Evolutionary conservation across 2,797 vertebrate genomes (phyloP).

Genomic region (Sternarchorhynchus goeldii): DNA sequence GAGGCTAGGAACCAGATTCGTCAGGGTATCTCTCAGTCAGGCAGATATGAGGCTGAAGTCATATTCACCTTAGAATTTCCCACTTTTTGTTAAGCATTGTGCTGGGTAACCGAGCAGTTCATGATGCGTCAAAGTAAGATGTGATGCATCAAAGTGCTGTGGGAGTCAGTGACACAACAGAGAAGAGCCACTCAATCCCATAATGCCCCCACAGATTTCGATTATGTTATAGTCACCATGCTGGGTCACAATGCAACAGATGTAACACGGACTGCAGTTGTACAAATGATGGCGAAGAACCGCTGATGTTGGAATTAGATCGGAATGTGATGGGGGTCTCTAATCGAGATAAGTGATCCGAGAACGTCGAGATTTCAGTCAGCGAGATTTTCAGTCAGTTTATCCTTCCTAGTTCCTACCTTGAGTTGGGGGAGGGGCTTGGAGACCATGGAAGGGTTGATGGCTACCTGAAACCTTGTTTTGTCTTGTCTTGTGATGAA

Average conservation of each 20-base stretch:
- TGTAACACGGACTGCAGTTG: neutral
- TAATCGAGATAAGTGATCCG: neutral
- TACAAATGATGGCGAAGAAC: neutral
- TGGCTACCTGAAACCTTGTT: too few relatives aligned
- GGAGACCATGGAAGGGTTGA: too few relatives aligned
- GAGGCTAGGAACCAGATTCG: neutral
- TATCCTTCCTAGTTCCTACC: too few relatives aligned
- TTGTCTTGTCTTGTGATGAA: too few relatives aligned
- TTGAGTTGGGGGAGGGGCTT: too few relatives aligned
- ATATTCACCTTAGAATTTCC: slow-evolving; percentile 31
- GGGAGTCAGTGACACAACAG: neutral
- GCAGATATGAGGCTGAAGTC: slow-evolving; percentile 18
- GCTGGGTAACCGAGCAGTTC: slow-evolving; percentile 9
- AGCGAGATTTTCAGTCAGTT: neutral
- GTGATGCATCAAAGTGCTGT: neutral
- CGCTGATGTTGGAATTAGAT: neutral
- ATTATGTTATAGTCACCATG: neutral
- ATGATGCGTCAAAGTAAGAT: neutral
- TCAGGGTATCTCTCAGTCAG: slow-evolving; percentile 5
- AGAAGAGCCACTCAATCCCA: neutral
- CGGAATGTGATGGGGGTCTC: too few relatives aligned
- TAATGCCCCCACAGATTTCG: neutral
- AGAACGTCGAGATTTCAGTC: neutral
- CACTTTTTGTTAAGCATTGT: slow-evolving; percentile 29
- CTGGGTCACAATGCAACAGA: neutral